Evolutionary conservation across 2,113 vertebrate genomes (phyloP).

Genomic region (Bolborhynchus lineola): DNA sequence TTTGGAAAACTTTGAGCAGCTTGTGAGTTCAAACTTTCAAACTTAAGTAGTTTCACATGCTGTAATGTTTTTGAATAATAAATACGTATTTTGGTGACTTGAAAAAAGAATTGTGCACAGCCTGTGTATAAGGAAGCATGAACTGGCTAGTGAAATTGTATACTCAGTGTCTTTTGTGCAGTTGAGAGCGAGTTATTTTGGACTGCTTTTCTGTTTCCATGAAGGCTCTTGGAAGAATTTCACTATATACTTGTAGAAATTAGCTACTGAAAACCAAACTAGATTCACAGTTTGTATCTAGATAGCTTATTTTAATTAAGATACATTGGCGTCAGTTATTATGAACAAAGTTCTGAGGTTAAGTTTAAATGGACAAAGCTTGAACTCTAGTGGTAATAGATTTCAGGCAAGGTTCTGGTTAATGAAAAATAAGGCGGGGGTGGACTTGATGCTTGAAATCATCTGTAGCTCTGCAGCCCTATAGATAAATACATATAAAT

Average conservation of each 20-base stretch:
- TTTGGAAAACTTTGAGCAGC: not conserved
- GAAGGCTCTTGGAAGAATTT: not conserved
- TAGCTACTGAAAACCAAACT: not conserved
- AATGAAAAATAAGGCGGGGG: not conserved
- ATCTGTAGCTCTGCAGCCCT: not conserved
- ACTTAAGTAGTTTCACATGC: fast-evolving
- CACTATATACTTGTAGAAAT: not conserved
- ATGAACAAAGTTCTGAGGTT: not conserved
- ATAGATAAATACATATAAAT: not conserved
- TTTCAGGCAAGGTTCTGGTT: not conserved
- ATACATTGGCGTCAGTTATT: not conserved
- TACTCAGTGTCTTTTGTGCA: not conserved
- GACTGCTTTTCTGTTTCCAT: not conserved
- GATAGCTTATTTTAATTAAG: not conserved
- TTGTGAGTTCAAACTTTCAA: not conserved
- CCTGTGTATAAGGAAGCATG: not conserved
- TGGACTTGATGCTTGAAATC: not conserved
- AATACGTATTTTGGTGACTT: not conserved
- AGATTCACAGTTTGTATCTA: not conserved
- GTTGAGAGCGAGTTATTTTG: not conserved
- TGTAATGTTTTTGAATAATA: not conserved
- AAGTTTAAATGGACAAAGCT: not conserved
- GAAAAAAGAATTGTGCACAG: not conserved
- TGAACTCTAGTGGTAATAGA: not conserved
- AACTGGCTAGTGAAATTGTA: not conserved